These are phyloP conservation scores for Aphelocoma coerulescens DNA, from an alignment of 2,113 vertebrate species.

Conservation along the genomic window DNA sequence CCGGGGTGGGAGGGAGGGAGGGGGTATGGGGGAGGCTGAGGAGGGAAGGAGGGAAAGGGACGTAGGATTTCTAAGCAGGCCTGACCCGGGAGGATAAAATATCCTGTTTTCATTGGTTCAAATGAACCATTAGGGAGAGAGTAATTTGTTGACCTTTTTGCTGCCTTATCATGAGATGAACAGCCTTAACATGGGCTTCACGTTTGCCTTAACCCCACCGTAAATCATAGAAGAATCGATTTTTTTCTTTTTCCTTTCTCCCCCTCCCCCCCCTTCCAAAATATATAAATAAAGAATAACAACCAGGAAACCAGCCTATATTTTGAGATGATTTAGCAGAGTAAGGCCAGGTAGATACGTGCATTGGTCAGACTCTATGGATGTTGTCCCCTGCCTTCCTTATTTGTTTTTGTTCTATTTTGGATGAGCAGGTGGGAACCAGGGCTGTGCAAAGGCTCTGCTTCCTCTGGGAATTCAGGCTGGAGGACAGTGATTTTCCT, in stretches of 20 bases:
- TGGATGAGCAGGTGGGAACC: background rate
- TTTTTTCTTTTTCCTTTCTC: background rate
- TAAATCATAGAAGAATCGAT: constrained; percentile 34
- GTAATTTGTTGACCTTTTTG: constrained; percentile 69
- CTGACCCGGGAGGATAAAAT: constrained; percentile 58
- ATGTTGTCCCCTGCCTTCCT: background rate
- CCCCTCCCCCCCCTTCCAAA: fast-evolving
- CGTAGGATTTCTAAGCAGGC: constrained; percentile 17
- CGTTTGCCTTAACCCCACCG: constrained; percentile 28
- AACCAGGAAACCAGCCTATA: background rate
- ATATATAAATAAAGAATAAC: background rate
- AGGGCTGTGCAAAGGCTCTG: background rate
- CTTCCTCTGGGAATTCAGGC: constrained; percentile 18
- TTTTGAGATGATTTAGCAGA: background rate
- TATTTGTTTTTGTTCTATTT: background rate
- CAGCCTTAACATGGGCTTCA: constrained; percentile 56
- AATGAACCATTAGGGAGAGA: constrained; percentile 64
- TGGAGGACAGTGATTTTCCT: constrained; percentile 35
- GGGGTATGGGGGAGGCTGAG: background rate
- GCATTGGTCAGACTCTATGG: background rate
- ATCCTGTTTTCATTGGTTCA: constrained; percentile 64
- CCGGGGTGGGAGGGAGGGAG: background rate
- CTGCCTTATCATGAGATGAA: constrained; percentile 65
- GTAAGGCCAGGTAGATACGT: background rate
- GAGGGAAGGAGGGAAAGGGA: constrained; percentile 4